Conservation (phyloP, 1,140 invertebrate species). For the Armadillidium nasatum region DNA sequence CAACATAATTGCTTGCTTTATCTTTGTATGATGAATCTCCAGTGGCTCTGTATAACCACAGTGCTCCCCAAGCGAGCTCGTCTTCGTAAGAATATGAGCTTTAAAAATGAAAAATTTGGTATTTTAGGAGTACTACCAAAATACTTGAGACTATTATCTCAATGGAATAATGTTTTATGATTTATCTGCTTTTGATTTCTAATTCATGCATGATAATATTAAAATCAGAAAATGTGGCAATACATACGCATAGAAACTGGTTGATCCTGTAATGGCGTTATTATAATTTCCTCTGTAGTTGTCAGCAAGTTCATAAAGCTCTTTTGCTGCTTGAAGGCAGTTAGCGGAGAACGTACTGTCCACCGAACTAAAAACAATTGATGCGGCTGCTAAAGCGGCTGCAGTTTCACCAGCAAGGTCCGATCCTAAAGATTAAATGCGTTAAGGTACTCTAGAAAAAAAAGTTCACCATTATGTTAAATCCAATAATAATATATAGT, state of each 20-base stretch:
- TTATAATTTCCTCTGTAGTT: constrained; percentile 49
- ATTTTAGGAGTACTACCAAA: too few relatives aligned
- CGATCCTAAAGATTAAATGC: constrained; percentile 51
- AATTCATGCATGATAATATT: too few relatives aligned
- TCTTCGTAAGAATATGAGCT: constrained; percentile 52
- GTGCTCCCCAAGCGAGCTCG: constrained; percentile 60
- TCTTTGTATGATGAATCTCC: constrained; percentile 32
- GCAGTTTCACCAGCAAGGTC: constrained; percentile 62
- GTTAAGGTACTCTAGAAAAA: constrained; percentile 42
- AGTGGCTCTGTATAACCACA: constrained; percentile 60
- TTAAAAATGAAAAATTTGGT: constrained; percentile 27
- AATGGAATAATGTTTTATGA: too few relatives aligned
- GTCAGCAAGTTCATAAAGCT: constrained; percentile 51
- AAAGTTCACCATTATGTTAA: constrained; percentile 31
- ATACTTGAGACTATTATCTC: too few relatives aligned
- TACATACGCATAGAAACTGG: constrained; percentile 46
- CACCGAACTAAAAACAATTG: constrained; percentile 50
- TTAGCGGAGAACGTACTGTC: constrained; percentile 46
- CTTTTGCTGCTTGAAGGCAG: constrained; percentile 47
- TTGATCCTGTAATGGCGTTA: constrained; percentile 48
- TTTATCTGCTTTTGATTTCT: too few relatives aligned
- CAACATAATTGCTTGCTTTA: constrained; percentile 50
- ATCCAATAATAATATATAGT: background rate
- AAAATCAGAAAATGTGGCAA: too few relatives aligned
- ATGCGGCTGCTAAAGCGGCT: constrained; percentile 57